Evolutionary conservation across 2,888 invertebrate species (phyloP).

Genomic region (Theristus sp.): DNA sequence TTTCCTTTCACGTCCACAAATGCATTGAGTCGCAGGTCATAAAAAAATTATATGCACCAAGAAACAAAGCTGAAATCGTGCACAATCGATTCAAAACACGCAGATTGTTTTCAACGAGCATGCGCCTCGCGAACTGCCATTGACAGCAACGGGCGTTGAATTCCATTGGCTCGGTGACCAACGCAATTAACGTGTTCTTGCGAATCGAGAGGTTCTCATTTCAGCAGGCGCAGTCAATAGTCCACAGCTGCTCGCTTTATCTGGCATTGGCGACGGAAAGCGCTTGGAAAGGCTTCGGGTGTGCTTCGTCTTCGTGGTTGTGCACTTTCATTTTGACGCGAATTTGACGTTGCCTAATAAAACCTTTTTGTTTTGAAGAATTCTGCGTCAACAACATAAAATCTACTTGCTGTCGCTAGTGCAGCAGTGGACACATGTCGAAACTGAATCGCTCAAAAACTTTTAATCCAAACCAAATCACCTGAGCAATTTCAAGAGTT

Average conservation of each 20-base stretch:
- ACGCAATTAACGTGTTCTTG: not conserved
- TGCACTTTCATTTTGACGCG: not conserved
- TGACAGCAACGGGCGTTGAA: not conserved
- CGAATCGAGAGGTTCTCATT: not conserved
- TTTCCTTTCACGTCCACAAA: too few relatives aligned
- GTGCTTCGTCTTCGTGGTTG: not conserved
- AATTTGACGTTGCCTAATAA: not conserved
- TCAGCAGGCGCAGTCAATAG: not conserved
- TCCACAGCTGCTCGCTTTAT: not conserved
- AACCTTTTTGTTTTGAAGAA: not conserved
- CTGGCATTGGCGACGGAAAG: not conserved
- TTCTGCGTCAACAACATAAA: not conserved
- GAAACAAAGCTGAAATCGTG: too few relatives aligned
- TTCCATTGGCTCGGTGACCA: not conserved
- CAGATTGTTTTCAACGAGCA: too few relatives aligned
- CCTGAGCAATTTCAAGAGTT: too few relatives aligned
- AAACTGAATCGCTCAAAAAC: too few relatives aligned
- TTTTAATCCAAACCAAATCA: too few relatives aligned
- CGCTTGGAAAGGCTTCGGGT: not conserved
- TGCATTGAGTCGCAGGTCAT: too few relatives aligned
- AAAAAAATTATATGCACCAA: too few relatives aligned
- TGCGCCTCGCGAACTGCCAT: too few relatives aligned
- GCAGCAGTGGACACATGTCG: too few relatives aligned
- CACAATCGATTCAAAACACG: too few relatives aligned
- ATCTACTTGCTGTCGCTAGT: too few relatives aligned